Conservation (phyloP, 2,888 invertebrate genomes). For the Epistrophe grossulariae region DNA sequence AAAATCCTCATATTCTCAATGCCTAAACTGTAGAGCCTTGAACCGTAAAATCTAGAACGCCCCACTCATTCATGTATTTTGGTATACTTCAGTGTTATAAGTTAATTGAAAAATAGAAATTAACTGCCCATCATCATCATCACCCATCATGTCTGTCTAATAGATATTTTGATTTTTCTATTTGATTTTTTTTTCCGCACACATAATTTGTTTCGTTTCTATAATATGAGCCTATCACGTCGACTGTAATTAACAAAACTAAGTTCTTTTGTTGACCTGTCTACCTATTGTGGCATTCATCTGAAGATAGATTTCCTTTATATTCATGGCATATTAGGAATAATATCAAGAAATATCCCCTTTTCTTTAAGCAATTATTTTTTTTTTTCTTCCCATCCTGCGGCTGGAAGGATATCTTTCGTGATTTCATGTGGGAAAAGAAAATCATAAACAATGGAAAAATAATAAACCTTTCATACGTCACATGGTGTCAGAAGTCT, state of each 20-base stretch:
- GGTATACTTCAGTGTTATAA: no score
- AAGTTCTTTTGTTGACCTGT: constrained; percentile 26
- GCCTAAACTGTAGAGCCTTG: no score
- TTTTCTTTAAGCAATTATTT: not conserved
- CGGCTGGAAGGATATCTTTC: not conserved
- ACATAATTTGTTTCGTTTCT: constrained; percentile 2
- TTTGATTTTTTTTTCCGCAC: not conserved
- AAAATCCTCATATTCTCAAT: no score
- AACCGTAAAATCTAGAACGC: no score
- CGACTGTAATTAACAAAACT: constrained; percentile 19
- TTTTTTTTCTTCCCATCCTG: not conserved
- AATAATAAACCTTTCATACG: constrained; percentile 48
- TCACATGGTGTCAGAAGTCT: constrained; percentile 56
- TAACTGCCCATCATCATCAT: not conserved
- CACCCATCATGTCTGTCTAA: not conserved
- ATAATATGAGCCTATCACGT: not conserved
- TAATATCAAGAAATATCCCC: not conserved
- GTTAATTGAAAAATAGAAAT: no score
- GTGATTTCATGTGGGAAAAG: constrained; percentile 37
- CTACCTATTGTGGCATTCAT: not conserved
- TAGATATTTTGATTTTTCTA: not conserved
- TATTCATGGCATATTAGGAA: not conserved
- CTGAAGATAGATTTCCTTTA: not conserved
- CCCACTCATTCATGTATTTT: no score
- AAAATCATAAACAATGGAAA: constrained; percentile 39